Conservation (phyloP, 2,113 vertebrate genomes). For the Mola mola region DNA sequence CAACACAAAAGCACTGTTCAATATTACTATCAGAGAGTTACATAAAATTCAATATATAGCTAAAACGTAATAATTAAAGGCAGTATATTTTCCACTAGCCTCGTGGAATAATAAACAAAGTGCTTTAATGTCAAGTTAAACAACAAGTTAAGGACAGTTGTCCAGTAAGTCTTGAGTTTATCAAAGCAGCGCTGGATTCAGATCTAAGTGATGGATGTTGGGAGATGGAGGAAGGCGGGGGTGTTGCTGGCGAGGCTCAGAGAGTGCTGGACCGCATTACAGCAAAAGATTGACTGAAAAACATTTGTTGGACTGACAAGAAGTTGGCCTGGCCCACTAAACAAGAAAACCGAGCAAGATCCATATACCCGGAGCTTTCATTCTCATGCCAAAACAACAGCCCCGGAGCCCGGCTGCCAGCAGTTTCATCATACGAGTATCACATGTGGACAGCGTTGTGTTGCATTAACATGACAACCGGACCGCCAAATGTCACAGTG, state of each 20-base stretch:
- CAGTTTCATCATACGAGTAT: slow-evolving; percentile 77
- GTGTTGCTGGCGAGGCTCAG: neutral
- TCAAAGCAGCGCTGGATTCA: slow-evolving; percentile 11
- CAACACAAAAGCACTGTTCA: too few relatives aligned
- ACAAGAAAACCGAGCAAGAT: slow-evolving; percentile 78
- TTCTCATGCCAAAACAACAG: slow-evolving; percentile 74
- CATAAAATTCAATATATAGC: too few relatives aligned
- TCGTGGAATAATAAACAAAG: too few relatives aligned
- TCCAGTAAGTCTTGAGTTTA: slow-evolving; percentile 10
- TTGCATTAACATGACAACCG: slow-evolving; percentile 57
- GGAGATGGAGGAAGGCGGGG: slow-evolving; percentile 6
- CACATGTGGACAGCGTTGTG: slow-evolving; percentile 77
- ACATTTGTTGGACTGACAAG: slow-evolving; percentile 72
- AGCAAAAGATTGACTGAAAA: slow-evolving; percentile 78
- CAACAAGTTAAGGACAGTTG: neutral
- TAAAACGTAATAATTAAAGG: too few relatives aligned
- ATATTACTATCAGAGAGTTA: too few relatives aligned
- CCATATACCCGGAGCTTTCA: slow-evolving; percentile 68
- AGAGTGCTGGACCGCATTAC: slow-evolving; percentile 73
- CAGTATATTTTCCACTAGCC: too few relatives aligned
- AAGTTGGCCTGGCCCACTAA: slow-evolving; percentile 67
- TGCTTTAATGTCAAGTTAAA: too few relatives aligned
- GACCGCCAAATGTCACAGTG: slow-evolving; percentile 34
- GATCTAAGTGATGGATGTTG: slow-evolving; percentile 24
- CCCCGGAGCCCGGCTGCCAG: slow-evolving; percentile 66